Evolutionary conservation across 2,113 vertebrate genomes (phyloP), one percentile per base, ranked within the genome.

Genomic region (Heloderma charlesbogerti): DNA sequence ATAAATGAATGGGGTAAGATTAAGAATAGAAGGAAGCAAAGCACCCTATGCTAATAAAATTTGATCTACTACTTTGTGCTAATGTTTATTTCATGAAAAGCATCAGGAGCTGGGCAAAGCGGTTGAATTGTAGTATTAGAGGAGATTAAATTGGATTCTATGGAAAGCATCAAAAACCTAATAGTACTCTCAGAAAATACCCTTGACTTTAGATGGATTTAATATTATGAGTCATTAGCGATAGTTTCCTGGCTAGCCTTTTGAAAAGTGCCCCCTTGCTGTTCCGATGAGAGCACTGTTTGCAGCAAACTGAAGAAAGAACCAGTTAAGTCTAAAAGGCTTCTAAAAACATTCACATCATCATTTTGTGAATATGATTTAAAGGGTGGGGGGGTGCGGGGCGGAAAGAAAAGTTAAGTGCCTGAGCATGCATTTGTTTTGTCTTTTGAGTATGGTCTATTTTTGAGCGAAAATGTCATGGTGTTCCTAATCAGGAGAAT

Each of bases 171-270:
- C 51, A 88, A 78, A 89, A 93, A 60, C 16, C 1, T 91, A 93
- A 89, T 87, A 92, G 15, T 0, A 0, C 60, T 89, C 91, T 87
- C 51, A 57, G 87, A 89, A 95, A 92, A 89, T 91, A 77, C 34
- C 75, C 69, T 83, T 90, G 92, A 85, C 66, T 93, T 93, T 84
- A 86, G 63, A 87, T 92, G 85, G 25, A 12, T 93, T 93, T 92
- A 84, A 67, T 92, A 82, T 87, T 92, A 74, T 80, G 85, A 95
- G 13, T 94, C 85, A 92, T 93, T 94, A 92, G 74, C 77, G 54
- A 9, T 93, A 90, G 86, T 95, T 95, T 91, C 91, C 88, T 88
- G 83, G 86, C 75, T 85, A 63, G 45, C 85, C 77, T 88, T 95
- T 89, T 91, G 48, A 92, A 92, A 92, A 92, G 43, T 89, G 90